Base-by-base conservation (phyloP, 2,113 vertebrate species). In the Epinephelus lanceolatus region DNA sequence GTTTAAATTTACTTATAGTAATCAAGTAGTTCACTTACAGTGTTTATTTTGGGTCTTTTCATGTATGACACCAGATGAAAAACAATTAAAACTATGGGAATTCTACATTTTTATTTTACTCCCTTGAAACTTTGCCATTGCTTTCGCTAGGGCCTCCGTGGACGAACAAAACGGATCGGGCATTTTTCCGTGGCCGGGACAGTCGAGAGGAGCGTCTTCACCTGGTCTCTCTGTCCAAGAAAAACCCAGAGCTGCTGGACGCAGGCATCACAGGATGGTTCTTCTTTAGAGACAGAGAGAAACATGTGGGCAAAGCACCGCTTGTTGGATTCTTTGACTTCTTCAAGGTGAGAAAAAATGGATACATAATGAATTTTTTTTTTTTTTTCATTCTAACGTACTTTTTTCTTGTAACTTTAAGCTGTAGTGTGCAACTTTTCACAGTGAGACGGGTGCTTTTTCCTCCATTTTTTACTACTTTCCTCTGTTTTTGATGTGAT, bases 321-420 rank as follows among this genome's bases (percentile, higher is more conserved):
- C 94, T 98, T 27, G 95, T 98, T 83, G 97, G 97, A 52, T 99
- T 99, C 94, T 99, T 99, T 93, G 97, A 99, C 93, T 99, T 98
- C 89, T 99, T 99, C 87, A 98, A 99, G 96, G 97, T 99, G 47
- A 86, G 65, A 12, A 21, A 25, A 60, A 2, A 51, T 12, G 4
- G 4, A 49, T 11, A 11, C 30, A 30, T 30, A 30, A 30, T 45
- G 11, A 42, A 27, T 45, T 45, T 8, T 11, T 11, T 7, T 42
- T 42, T 7, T 10, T 45, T 45, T 49, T 4, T 4, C 14, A 37
- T 9, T 63, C 13, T 13, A 67, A 53, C 37, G 3, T 11, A 0
- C 6, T 37, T 37, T 30, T 42, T 27, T 52, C 19, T 4, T 70
- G 49, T 42, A 17, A 19, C 5, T 47, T 62, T 6, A 61, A 56